These are phyloP conservation scores for Botia kubotai DNA, from an alignment of 2,797 vertebrate genomes.

Conservation along the genomic window DNA sequence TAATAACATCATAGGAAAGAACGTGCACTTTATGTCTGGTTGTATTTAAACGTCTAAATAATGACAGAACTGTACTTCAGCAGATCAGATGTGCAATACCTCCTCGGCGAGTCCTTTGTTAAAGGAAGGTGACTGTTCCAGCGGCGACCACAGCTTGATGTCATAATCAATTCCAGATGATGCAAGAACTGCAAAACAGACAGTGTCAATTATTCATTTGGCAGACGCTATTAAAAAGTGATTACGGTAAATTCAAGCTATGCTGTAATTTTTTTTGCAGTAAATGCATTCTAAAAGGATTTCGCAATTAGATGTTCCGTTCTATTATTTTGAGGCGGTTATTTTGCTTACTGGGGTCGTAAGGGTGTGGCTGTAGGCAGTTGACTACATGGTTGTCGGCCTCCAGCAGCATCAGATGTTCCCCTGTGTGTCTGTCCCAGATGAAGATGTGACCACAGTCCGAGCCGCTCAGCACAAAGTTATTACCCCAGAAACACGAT, in stretches of 20 bases:
- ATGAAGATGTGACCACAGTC: slow-evolving; percentile 99
- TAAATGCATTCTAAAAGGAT: background rate
- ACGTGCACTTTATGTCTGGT: background rate
- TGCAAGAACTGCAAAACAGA: slow-evolving; percentile 87
- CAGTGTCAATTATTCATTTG: background rate
- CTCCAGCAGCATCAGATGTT: slow-evolving; percentile 96
- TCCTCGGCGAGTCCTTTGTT: slow-evolving; percentile 95
- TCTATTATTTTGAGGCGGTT: background rate
- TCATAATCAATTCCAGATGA: slow-evolving; percentile 99
- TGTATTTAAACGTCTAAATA: background rate
- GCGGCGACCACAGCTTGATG: slow-evolving; percentile 97
- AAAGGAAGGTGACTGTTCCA: slow-evolving; percentile 91
- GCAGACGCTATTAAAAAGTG: background rate
- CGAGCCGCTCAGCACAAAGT: slow-evolving; percentile 98
- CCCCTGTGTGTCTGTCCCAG: slow-evolving; percentile 95
- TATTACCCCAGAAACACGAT: slow-evolving; percentile 97
- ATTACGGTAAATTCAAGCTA: too few relatives aligned
- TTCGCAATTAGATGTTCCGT: background rate
- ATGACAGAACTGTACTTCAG: background rate
- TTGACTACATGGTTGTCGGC: slow-evolving; percentile 99
- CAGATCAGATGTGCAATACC: slow-evolving; percentile 75
- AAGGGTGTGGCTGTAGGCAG: slow-evolving; percentile 97
- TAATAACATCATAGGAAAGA: background rate
- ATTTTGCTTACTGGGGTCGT: slow-evolving; percentile 90
- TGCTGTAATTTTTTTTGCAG: too few relatives aligned